Base-by-base conservation (phyloP, 92 coral and sea anemone genomes). In the Isaurus tuberculatus region DNA sequence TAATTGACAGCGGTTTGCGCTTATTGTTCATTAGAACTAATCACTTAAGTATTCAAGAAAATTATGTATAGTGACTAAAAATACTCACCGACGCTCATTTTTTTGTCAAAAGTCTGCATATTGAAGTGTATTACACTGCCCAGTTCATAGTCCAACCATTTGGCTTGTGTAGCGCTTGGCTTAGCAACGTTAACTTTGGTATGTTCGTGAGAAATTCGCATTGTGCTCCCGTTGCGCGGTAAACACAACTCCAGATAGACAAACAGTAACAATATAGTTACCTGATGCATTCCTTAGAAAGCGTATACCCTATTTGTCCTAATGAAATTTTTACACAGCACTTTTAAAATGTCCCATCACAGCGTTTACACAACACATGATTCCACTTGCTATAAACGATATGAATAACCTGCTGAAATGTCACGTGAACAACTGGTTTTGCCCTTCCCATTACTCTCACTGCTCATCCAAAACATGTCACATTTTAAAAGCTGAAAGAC, bases 61-160 rank as follows among this genome's bases (percentile, higher is more conserved):
- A 23, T 25, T 46, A 16, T 11, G 49, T 17, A 70, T 27, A 10
- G 26, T 25, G 17, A 25, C 4, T 25, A 5, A 23, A 69, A 26
- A 19, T 27, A 77, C 93, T n/a, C 88, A 93, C 97, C 97, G 48
- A 88, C 88, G 29, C 68, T 86, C 97, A 93, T 93, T 23, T 60
- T 66, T 43, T 85, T 83, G 32, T 86, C 69, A 75, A 91, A 93
- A 27, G 97, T 93, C 70, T 93, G 95, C 97, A 93, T 93, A 65
- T 93, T 91, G 84, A 93, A 93, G 84, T 93, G 97, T 53, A 93
- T 92, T 15, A 90, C 84, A n/a, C 95, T 94, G 37, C 97, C 97
- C 0, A 93, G 88, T 42, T 93, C 97, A 53, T 78, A 89, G 60
- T 93, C 97, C 84, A 93, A 67, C 97, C 97, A 93, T 69, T 87